phyloP scores from a whole-genome alignment of 2,113 vertebrate genomes.

The Urocitellus parryii region DNA sequence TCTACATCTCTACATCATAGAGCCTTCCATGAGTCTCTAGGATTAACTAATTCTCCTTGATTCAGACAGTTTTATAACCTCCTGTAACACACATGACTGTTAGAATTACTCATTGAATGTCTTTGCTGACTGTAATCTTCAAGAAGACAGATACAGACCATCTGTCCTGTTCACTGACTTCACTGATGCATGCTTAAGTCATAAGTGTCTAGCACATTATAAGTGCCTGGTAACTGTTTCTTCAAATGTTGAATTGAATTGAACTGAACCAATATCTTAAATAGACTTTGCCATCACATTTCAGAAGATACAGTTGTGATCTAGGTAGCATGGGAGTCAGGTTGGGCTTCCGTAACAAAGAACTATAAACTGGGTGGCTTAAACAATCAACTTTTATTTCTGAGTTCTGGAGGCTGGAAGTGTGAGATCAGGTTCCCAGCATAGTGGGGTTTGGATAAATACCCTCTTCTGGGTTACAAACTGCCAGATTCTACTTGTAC shows the following conservation, averaged over 20 bases:
- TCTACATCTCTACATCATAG: neutral
- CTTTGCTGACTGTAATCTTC: neutral
- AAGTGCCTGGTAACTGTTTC: neutral
- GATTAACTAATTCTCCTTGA: neutral
- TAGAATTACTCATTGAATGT: neutral
- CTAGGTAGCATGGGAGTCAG: neutral
- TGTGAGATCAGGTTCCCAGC: neutral
- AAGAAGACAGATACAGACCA: neutral
- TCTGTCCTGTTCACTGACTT: neutral
- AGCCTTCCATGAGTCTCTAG: neutral
- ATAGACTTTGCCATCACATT: neutral
- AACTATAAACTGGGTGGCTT: neutral
- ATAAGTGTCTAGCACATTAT: neutral
- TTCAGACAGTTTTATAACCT: neutral
- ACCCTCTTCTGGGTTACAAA: neutral
- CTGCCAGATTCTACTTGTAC: neutral
- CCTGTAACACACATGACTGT: neutral
- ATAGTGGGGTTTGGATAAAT: neutral
- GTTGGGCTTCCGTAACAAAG: neutral
- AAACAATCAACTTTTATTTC: neutral
- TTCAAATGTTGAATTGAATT: neutral
- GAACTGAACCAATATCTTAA: constrained; percentile 36
- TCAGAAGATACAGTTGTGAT: neutral
- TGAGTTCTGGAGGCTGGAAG: neutral
- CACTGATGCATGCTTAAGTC: neutral